Base-by-base conservation (phyloP, 2,797 vertebrate species). In the Pachyuromys duprasi region DNA sequence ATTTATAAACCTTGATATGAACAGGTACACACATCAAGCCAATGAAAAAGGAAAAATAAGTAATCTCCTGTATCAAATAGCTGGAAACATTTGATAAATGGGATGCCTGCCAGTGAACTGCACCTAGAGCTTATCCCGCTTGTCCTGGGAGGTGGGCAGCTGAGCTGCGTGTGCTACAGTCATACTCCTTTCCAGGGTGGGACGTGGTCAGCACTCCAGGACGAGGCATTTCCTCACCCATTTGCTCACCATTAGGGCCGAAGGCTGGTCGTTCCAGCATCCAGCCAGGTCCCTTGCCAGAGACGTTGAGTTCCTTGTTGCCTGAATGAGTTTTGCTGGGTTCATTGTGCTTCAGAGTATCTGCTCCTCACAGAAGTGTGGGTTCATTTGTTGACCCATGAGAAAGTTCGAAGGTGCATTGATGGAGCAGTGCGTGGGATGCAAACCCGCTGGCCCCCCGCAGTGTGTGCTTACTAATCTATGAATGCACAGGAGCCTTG, bases 1-100 rank as follows among this genome's bases (percentile, higher is more conserved):
- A 98, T 99, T 98, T 98, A 98, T 98, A 98, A 98, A 99, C 98
- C 98, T 98, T 89, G 96, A 80, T 98, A 98, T 98, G 98, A 99
- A 98, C 97, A 98, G 97, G 98, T 95, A 98, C 97, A 97, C 95
- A 98, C 36, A 49, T 97, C 97, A 98, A 98, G 98, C 98, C 94
- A 98, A 98, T 78, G 96, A 95, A 97, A 97, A 96, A 97, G 96
- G 97, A 98, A 97, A 98, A 96, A 98, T 95, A 97, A 96, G 74
- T 24, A 96, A 97, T 98, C 98, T 98, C 96, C 97, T 49, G 89
- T 87, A 96, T 81, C 96, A 86, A 91, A 93, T 1, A 31, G 86
- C 89, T 22, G 84, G 95, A 97, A 84, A 81, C 89, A 86, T 63
- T 11, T 20, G 86, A 90, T 8, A 70, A 45, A 69, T 12, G 70